Evolutionary conservation across 2,113 vertebrate genomes (phyloP), one percentile per base, ranked within the genome.

Genomic region (Lampris megalopsis): DNA sequence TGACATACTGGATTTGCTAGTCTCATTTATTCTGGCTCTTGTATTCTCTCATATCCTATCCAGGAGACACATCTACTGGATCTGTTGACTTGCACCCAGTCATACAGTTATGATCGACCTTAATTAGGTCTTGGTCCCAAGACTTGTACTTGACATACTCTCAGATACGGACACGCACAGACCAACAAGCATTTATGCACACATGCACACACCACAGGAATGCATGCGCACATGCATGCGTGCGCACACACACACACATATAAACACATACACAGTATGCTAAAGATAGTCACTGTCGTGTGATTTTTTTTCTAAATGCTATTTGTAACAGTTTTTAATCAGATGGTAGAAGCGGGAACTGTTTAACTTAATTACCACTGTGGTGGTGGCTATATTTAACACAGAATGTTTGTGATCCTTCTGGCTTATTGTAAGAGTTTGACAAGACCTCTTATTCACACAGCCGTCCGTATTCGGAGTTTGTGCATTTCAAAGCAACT

Each of bases 1-100:
- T 91, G 92, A 91, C 92, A 92, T 74, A 61, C 58, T 72, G 83
- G 66, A 86, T 91, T 89, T 92, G 75, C 86, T 90, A 84, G 85
- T 90, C 79, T 79, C 75, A 68, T 88, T 81, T 71, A 84, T 85
- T 87, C 72, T 53, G 68, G 68, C 77, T 79, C 37, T 4, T 81
- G 65, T 80, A 77, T 73, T 90, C 85, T 82, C 75, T 89, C 80
- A 83, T 78, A 81, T 86, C 84, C 72, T 67, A 63, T 84, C 84
- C 70, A 67, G 49, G 73, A 84, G 69, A 63, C 75, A 73, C 79
- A 71, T 83, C 71, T 38, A 77, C 75, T 82, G 82, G 78, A 88
- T 89, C 80, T 53, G 52, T 84, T 64, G 62, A 69, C 64, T 24
- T 63, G 49, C 72, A 58, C 68, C 66, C 73, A 68, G 79, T 83